These are phyloP conservation scores for Cerastis leucographa DNA, from an alignment of 2,888 invertebrate genomes.

Conservation along the genomic window DNA sequence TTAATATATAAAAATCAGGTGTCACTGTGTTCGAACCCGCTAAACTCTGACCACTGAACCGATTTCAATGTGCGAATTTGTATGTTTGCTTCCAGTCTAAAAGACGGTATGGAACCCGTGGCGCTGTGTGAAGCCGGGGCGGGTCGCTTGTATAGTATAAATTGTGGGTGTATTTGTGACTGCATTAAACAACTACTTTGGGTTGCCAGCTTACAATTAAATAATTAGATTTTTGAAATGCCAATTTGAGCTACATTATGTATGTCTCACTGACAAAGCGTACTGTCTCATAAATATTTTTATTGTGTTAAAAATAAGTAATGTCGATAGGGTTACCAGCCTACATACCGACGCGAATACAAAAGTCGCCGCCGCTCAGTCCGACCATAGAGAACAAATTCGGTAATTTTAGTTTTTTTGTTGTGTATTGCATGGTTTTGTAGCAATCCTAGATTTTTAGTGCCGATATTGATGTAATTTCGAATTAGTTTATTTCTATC, in stretches of 20 bases:
- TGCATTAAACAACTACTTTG: neutral
- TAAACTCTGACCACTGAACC: too few species aligned
- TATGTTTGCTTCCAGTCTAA: too few species aligned
- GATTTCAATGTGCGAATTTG: too few species aligned
- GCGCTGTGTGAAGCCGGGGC: too few species aligned
- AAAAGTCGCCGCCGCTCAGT: constrained; percentile 84
- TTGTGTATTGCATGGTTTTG: constrained; percentile 55
- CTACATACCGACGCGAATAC: constrained; percentile 87
- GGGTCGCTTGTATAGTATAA: too few species aligned
- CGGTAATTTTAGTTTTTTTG: constrained; percentile 76
- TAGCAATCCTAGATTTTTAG: constrained; percentile 43
- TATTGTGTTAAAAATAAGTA: constrained; percentile 2
- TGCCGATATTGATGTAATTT: constrained; percentile 5
- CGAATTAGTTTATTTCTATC: neutral
- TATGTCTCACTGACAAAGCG: neutral
- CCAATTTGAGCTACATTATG: neutral
- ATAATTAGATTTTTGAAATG: neutral
- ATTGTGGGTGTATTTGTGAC: neutral
- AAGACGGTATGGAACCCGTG: too few species aligned
- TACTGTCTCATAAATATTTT: neutral
- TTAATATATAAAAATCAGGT: too few species aligned
- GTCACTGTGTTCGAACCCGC: too few species aligned
- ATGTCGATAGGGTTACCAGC: constrained; percentile 79
- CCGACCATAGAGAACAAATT: constrained; percentile 85
- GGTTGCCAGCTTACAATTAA: neutral